These are phyloP conservation scores for Cephus pulcher DNA, from an alignment of 2,888 invertebrate species.

Conservation along the genomic window DNA sequence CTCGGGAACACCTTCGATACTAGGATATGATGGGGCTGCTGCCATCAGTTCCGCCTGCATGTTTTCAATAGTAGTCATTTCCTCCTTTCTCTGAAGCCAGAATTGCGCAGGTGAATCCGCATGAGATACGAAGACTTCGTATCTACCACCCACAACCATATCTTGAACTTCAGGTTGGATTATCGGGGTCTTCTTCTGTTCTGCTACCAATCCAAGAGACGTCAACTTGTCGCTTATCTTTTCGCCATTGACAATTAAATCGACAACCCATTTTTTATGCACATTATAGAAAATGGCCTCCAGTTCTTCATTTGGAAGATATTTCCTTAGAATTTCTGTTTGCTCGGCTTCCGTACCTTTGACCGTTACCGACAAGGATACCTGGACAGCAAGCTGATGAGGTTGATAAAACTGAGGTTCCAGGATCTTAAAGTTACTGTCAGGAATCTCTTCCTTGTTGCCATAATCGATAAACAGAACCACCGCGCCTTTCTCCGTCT, in stretches of 20 bases:
- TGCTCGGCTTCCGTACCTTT: conserved; percentile 66
- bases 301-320: conserved; percentile 67
- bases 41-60: conserved; percentile 74
- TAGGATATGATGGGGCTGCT: conserved; percentile 67
- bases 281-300: conserved; percentile 70
- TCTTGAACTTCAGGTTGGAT: conserved; percentile 41
- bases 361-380: conserved; percentile 49
- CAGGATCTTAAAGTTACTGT: conserved; percentile 64
- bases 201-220: conserved; percentile 39
- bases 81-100: conserved; percentile 77
- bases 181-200: conserved; percentile 53
- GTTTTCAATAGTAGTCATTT: conserved; percentile 70
- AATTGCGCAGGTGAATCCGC: conserved; percentile 82
- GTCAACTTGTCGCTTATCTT: conserved; percentile 69
- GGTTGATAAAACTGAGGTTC: conserved; percentile 53
- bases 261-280: conserved; percentile 71
- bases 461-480: conserved; percentile 80
- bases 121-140: conserved; percentile 74
- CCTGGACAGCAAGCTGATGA: conserved; percentile 54
- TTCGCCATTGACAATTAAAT: conserved; percentile 68
- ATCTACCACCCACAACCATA: conserved; percentile 42
- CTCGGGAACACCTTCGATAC: conserved; percentile 70
- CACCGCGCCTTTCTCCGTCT: conserved; percentile 65
- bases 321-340: conserved; percentile 50
- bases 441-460: conserved; percentile 72